Evolutionary conservation across 2,113 vertebrate species (phyloP), one percentile per base, ranked within the genome.

Genomic region (Rhizomys pruinosus): DNA sequence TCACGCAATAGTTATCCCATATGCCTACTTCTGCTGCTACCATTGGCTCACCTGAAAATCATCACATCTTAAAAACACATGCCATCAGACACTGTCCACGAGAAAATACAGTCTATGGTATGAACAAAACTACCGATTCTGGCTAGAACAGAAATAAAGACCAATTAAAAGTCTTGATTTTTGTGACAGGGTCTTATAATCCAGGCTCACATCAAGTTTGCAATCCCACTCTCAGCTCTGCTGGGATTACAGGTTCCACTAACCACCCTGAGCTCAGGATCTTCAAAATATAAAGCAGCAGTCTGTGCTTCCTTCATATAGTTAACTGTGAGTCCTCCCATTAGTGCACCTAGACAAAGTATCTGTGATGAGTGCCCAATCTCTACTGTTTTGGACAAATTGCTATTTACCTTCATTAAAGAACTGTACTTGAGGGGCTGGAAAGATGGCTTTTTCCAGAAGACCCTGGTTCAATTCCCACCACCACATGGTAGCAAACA

Each of bases 1-100:
- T 99, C 92, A 99, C 99, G 59, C 98, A 99, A 71, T 99, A 99
- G 95, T 99, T 99, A 94, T 99, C 99, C 99, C 99, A 99, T 59
- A 99, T 96, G 1, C 99, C 99, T 42, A 98, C 99, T 52, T 99
- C 98, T 73, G 98, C 99, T 39, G 99, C 99, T 29, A 99, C 97
- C 99, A 99, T 99, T 0, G 99, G 99, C 84, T 99, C 99, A 91
- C 99, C 99, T 99, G 90, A n/a, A 93, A 94, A 57, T 39, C 87
- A 96, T 84, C 91, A 78, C 59, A 32, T 39, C 7, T 13, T 79
- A 91, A 64, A 86, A 37, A 12, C 52, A 87, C 13, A 0, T 34
- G 42, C 44, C 9, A 89, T 73, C 27, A 80, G 34, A 92, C 19
- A 19, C 13, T 69, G 47, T 39, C 68, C 47, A n/a, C 44, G 86